Base-by-base conservation (phyloP, 2,888 invertebrate species). In the Brachyopa scutellaris region DNA sequence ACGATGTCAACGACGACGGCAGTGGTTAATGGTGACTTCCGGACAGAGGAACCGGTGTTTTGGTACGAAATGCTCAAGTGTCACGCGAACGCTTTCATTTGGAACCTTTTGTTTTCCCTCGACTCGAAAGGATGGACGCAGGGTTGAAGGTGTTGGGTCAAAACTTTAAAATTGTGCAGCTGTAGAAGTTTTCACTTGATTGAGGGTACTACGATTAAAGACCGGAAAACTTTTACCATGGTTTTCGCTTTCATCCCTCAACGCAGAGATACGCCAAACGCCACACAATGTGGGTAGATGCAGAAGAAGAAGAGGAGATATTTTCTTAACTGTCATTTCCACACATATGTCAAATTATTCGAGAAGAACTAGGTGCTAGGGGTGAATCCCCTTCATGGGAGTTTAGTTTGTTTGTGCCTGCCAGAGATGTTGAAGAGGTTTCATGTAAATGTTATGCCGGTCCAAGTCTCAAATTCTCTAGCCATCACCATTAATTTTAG, bases 21-120 rank as follows among this genome's bases (percentile, higher is more conserved):
- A 72, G 70, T 82, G 82, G 82, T 82, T 82, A 82, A 82, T 82
- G 77, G 77, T 82, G 72, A 77, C 77, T 82, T 82, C 82, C 82
- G 77, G 77, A 53, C 77, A 64, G 66, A 72, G 72, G 64, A 77
- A 66, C 59, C 64, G 53, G 70, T 77, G 70, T 82, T 77, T 77
- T 61, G 45, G 47, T 72, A 82, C 55, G 77, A 82, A 77, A 82
- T 77, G 66, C 61, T 82, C 66, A 70, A 77, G 70, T 72, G 70
- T 82, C 82, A 82, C 82, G 82, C 82, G 82, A 82, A 77, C 53
- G 70, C 66, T 77, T 77, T 29, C 82, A 82, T 47, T 66, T 59
- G 64, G 64, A 82, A 70, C 66, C 82, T 82, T 77, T 82, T 82
- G 77, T 82, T 77, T 77, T 77, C 82, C 70, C n/a, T n/a, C 59